Evolutionary conservation across 1,140 invertebrate species (phyloP), one percentile per base, ranked within the genome.

Genomic region (Bradysia coprophila): DNA sequence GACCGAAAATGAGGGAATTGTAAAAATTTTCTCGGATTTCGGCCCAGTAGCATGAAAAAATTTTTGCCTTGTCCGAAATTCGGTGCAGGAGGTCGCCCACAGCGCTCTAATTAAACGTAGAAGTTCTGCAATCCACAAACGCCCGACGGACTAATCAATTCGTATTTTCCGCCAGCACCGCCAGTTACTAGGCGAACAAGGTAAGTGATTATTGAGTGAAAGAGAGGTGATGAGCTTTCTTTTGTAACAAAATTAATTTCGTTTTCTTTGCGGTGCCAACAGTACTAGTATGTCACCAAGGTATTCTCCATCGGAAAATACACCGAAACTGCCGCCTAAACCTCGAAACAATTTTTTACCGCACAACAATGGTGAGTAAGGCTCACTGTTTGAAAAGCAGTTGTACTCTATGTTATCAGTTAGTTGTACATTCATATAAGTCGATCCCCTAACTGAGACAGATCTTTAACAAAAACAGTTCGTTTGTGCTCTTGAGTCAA

Each of bases 71-170:
- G n/a, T n/a, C n/a, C n/a, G n/a, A n/a, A n/a, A n/a, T n/a, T n/a
- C n/a, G n/a, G n/a, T 39, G n/a, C 19, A 39, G 23, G 41, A 57
- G 41, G 56, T 57, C 37, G 49, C 59, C 40, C 59, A 57, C 18
- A 61, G 58, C 54, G 56, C 54, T 55, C 59, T 61, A 52, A 61
- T 61, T 57, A 59, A 57, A 48, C 55, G 58, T 23, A 50, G 58
- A 23, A 61, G 59, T 51, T 61, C 56, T 46, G 58, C 58, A 15
- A 56, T 34, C 20, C 43, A 20, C 28, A 47, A 47, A n/a, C 45
- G 40, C 16, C 40, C 18, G 21, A 39, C 32, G 15, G 18, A 36
- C 9, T 16, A 28, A 10, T n/a, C 10, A 36, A 36, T 15, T 5
- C 10, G 9, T 16, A 36, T 36, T 16, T 9, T 39, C 11, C 9